phyloP scores from a whole-genome alignment of 2,888 invertebrate genomes.

The Plusia festucae region DNA sequence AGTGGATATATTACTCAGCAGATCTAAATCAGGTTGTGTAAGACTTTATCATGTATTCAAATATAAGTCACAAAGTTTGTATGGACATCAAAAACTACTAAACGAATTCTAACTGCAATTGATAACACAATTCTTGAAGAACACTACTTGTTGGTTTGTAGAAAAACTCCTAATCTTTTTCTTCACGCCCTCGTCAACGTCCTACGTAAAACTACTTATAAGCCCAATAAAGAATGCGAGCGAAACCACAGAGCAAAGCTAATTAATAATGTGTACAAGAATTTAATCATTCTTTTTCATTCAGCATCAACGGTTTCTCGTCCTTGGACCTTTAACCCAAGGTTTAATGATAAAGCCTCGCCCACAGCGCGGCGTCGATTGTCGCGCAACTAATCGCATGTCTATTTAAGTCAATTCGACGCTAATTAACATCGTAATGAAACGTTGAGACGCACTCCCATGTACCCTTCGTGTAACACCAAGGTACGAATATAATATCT shows the following conservation, averaged over 20 bases:
- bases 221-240: neutral
- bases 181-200: no score
- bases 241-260: neutral
- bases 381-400: constrained; percentile 74
- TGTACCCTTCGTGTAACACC: constrained; percentile 13
- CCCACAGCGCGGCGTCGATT: constrained; percentile 58
- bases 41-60: no score
- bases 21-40: no score
- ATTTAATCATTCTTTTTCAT: neutral
- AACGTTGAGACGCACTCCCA: constrained; percentile 71
- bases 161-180: no score
- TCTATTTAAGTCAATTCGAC: constrained; percentile 82
- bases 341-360: constrained; percentile 37
- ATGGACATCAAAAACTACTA: no score
- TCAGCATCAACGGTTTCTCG: neutral
- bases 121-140: no score
- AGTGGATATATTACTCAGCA: no score
- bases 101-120: no score
- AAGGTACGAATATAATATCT: neutral
- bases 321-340: constrained; percentile 8
- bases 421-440: constrained; percentile 80
- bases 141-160: no score
- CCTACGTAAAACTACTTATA: no score
- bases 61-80: no score
- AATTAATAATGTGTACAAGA: neutral